Evolutionary conservation across 2,113 vertebrate genomes (phyloP), one percentile per base, ranked within the genome.

Genomic region (Cariama cristata): DNA sequence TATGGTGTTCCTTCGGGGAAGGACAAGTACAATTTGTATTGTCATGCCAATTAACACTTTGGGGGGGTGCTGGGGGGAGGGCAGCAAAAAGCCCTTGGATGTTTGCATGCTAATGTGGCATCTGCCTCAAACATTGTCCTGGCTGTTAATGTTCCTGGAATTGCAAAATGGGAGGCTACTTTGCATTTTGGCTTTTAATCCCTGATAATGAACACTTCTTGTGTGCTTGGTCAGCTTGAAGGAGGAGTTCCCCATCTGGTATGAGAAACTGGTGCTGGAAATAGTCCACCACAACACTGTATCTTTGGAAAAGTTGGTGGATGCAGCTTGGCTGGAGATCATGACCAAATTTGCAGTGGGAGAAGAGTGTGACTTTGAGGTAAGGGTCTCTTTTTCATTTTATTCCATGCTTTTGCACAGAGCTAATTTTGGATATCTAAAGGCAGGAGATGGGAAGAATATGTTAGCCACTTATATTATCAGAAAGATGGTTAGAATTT

Each of bases 261-360:
- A 99, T 97, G 99, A 99, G 98, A 99, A 99, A 88, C 99, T 99
- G 13, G 99, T 99, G 62, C 96, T 99, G 95, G 99, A 99, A 98
- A 99, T 99, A 97, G 99, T 99, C 71, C 99, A 99, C 92, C 99
- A 99, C 97, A 99, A 99, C 98, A 99, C 99, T 1, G 98, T 99
- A n/a, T 99, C 99, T 63, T 97, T 99, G 92, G 99, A 99, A 95
- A 99, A 99, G 95, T 86, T 99, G 93, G 99, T 99, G 50, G 99
- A 99, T 96, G 98, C 98, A 96, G 98, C 99, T 63, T 99, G 99
- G 99, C 68, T 99, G 95, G 99, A 99, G 98, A 99, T 99, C 95
- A 99, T 99, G 98, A 99, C 99, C 90, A 99, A 99, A 94, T 99
- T 99, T 7, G 99, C 99, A 17, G 98, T 99, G 91, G 99, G 97